These are phyloP conservation scores for Ecliptopera silaceata DNA, from an alignment of 2,888 invertebrate species.

Conservation along the genomic window DNA sequence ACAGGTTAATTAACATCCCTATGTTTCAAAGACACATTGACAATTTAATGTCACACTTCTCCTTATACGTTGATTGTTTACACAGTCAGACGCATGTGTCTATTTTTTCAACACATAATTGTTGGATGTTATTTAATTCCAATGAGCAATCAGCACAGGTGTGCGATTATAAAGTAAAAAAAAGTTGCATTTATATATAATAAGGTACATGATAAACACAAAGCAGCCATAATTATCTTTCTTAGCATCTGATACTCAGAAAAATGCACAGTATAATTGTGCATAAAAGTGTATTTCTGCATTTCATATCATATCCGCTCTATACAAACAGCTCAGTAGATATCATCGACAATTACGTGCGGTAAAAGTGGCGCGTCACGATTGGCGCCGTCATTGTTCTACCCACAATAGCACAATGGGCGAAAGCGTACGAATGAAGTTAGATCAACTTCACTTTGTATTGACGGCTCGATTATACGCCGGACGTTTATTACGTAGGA, in stretches of 20 bases:
- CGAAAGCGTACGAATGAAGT: constrained; percentile 32
- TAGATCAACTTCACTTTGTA: constrained; percentile 21
- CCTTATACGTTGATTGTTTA: too few relatives aligned
- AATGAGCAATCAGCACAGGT: constrained; percentile 25
- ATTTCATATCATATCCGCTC: constrained; percentile 19
- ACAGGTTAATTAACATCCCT: too few relatives aligned
- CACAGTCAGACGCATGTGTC: not conserved
- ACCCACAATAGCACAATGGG: constrained; percentile 33
- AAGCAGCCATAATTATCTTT: too few relatives aligned
- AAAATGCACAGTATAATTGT: too few relatives aligned
- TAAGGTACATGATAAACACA: too few relatives aligned
- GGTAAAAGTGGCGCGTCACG: constrained; percentile 39
- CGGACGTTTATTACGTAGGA: not conserved
- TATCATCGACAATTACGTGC: constrained; percentile 33
- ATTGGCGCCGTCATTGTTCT: constrained; percentile 37
- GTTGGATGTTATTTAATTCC: constrained; percentile 9
- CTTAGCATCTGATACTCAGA: too few relatives aligned
- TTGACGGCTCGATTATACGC: constrained; percentile 13
- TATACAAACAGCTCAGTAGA: constrained; percentile 17
- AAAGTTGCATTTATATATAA: not conserved
- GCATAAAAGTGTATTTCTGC: not conserved
- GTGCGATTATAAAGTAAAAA: constrained; percentile 9
- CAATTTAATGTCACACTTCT: not conserved
- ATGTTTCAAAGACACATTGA: too few relatives aligned
- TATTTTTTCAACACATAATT: constrained; percentile 11